Conservation (phyloP, 2,888 invertebrate species). For the Rhogogaster chlorosoma region DNA sequence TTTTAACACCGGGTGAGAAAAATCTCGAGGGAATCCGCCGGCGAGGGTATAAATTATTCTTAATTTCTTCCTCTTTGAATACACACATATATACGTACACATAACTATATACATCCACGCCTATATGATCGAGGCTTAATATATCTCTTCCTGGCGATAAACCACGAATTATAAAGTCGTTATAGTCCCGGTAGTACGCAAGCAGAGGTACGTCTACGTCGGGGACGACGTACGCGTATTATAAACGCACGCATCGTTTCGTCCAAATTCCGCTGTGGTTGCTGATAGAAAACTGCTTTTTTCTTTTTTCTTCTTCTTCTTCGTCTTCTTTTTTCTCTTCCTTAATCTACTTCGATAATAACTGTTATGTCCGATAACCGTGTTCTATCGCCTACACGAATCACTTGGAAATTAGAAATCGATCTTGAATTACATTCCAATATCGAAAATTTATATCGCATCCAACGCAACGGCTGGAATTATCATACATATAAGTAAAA, state of each 20-base stretch:
- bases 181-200: background rate
- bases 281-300: background rate
- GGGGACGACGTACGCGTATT: background rate
- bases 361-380: background rate
- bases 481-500: no score
- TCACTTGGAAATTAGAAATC: background rate
- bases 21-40: background rate
- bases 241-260: constrained; percentile 13
- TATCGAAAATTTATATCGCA: background rate
- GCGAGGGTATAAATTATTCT: background rate
- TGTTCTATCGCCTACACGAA: background rate
- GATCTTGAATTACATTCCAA: background rate
- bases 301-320: background rate
- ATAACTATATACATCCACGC: background rate
- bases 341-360: background rate
- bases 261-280: constrained; percentile 7
- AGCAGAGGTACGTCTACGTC: background rate
- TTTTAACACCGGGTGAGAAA: background rate
- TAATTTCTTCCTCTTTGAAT: background rate
- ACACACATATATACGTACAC: background rate
- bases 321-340: background rate
- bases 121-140: constrained; percentile 43
- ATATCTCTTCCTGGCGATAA: constrained; percentile 53
- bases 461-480: no score
- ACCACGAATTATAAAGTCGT: constrained; percentile 53